phyloP scores from a whole-genome alignment of 2,113 vertebrate genomes.

The Falco punctatus region DNA sequence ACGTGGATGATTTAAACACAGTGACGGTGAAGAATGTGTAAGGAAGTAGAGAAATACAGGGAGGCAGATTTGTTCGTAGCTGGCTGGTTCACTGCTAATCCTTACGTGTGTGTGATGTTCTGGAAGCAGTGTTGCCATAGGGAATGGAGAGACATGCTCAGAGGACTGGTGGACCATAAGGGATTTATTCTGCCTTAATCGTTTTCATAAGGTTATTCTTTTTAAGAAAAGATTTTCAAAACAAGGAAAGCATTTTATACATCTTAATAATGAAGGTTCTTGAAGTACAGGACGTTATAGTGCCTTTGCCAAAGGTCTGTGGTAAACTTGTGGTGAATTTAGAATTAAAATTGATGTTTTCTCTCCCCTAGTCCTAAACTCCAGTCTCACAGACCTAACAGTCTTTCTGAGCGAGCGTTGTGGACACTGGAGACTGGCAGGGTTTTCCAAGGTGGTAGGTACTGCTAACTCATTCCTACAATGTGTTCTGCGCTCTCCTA shows the following conservation, averaged over 20 bases:
- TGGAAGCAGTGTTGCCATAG: background rate
- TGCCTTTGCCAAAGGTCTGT: background rate
- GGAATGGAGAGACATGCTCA: background rate
- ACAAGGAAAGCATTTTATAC: background rate
- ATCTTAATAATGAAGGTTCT: background rate
- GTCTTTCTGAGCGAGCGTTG: background rate
- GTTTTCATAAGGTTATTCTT: background rate
- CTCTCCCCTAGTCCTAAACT: background rate
- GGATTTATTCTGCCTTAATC: background rate
- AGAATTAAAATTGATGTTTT: background rate
- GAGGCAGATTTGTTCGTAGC: fast-evolving
- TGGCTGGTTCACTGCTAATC: background rate
- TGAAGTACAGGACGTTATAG: background rate
- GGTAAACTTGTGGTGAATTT: background rate
- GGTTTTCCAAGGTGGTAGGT: background rate
- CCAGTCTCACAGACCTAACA: background rate
- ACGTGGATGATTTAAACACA: fast-evolving
- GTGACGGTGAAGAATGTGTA: background rate
- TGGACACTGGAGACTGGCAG: background rate
- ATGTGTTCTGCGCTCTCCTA: background rate
- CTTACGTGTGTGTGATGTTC: fast-evolving
- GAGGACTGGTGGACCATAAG: background rate
- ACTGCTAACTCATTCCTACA: background rate
- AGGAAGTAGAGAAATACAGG: background rate
- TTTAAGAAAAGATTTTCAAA: background rate